A percentile compares a stretch with the other conserved stretches of the same genome.
phyloP scores from a whole-genome alignment of 2,113 vertebrate species.

The Zapus hudsonius region DNA sequence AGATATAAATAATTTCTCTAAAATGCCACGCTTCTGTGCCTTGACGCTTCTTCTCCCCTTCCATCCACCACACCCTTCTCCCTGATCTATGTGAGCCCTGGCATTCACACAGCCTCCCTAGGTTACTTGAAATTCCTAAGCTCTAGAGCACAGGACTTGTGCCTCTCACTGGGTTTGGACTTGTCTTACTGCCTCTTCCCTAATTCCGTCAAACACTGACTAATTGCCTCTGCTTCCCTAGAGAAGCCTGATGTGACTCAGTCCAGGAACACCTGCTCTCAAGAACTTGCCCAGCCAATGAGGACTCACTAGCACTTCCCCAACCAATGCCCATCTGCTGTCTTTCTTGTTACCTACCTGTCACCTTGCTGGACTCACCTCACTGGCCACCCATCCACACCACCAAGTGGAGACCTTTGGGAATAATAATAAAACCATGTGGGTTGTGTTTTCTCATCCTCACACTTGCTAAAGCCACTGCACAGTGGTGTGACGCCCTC shows the following conservation, averaged over 20 bases:
- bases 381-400: too few relatives aligned
- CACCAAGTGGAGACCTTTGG: neutral
- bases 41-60: neutral
- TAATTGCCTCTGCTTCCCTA: neutral
- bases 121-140: too few relatives aligned
- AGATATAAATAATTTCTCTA: too few relatives aligned
- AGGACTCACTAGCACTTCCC: too few relatives aligned
- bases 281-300: rapidly evolving
- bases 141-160: neutral
- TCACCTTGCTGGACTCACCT: neutral
- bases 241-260: neutral
- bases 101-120: too few relatives aligned
- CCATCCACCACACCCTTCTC: neutral
- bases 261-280: neutral
- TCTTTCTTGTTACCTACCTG: neutral
- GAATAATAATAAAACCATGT: neutral
- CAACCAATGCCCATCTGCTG: rapidly evolving
- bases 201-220: neutral
- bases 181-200: neutral
- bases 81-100: neutral
- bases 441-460: neutral
- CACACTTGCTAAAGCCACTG: neutral
- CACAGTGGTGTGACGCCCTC: neutral
- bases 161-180: neutral
- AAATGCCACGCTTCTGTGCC: neutral